Conservation (phyloP, 2,797 vertebrate species). For the Urophycis tenuis region DNA sequence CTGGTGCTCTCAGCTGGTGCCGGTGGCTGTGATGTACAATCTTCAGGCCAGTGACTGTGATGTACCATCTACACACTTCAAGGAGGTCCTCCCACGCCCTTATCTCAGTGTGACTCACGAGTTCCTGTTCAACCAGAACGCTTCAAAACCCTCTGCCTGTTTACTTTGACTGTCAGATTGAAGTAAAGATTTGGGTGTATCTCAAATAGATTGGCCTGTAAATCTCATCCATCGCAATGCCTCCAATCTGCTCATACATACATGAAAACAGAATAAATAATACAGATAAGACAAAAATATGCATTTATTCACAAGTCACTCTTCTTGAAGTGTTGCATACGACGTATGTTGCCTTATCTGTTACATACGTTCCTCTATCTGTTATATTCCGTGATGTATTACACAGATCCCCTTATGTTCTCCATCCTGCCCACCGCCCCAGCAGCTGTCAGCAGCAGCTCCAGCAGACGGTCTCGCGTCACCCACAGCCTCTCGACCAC, state of each 20-base stretch:
- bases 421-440: constrained; percentile 18
- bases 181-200: neutral
- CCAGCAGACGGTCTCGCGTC: constrained; percentile 69
- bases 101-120: too few relatives aligned
- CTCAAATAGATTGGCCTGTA: neutral
- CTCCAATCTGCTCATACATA: neutral
- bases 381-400: neutral
- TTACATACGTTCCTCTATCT: neutral
- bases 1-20: neutral
- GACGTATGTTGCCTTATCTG: too few relatives aligned
- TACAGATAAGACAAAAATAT: too few relatives aligned
- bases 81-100: too few relatives aligned
- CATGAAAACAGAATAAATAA: neutral
- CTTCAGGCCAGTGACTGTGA: too few relatives aligned
- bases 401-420: neutral
- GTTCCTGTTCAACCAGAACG: too few relatives aligned
- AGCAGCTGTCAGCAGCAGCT: constrained; percentile 49
- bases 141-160: too few relatives aligned
- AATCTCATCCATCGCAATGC: neutral
- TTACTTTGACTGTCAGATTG: too few relatives aligned
- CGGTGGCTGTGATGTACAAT: too few relatives aligned
- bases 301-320: neutral
- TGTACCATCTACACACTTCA: too few relatives aligned
- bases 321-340: neutral
- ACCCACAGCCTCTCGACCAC: constrained; percentile 84